These are phyloP conservation scores for Chrysemys picta DNA, from an alignment of 2,113 vertebrate species.

Conservation along the genomic window DNA sequence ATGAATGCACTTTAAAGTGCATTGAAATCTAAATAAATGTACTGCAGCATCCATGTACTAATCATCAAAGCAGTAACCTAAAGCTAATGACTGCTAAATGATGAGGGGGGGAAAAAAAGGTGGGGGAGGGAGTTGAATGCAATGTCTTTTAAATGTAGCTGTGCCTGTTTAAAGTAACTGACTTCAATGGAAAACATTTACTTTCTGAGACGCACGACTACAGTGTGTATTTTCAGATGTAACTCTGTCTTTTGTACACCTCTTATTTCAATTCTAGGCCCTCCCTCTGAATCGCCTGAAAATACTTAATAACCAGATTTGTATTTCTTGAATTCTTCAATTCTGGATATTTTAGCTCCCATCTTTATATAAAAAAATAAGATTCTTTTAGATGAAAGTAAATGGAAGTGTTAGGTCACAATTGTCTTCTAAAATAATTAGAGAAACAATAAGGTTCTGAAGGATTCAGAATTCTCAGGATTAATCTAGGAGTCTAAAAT, in stretches of 20 bases:
- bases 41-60: fast-evolving
- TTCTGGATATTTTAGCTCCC: neutral
- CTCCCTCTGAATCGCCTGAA: neutral
- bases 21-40: neutral
- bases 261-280: neutral
- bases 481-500: neutral
- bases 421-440: neutral
- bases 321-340: neutral
- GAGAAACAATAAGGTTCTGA: neutral
- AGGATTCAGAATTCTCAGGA: neutral
- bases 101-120: neutral
- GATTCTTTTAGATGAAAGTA: neutral
- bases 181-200: neutral
- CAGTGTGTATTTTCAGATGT: conserved; percentile 1
- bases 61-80: neutral
- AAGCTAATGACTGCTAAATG: neutral
- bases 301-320: neutral
- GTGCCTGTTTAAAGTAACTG: neutral
- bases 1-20: neutral
- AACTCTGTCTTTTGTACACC: neutral
- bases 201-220: conserved; percentile 18
- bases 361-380: neutral
- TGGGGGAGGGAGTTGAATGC: neutral
- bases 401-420: neutral
- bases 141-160: neutral